Base-by-base conservation (phyloP, 2,113 vertebrate genomes). In the Onychostruthus taczanowskii region DNA sequence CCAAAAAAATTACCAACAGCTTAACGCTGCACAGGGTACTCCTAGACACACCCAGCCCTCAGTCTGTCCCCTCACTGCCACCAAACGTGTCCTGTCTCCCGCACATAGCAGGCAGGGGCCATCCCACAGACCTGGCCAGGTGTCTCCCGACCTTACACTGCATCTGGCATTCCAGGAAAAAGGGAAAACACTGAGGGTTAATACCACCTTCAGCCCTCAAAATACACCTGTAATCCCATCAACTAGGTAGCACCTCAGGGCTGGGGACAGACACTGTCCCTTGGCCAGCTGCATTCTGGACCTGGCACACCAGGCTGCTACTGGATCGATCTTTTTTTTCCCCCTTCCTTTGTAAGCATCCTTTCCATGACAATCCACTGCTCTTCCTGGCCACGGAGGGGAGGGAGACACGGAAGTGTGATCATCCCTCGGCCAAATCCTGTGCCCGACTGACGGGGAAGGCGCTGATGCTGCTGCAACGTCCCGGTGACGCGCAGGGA, bases 401-500 rank as follows among this genome's bases (percentile, higher is more conserved):
- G 41, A 67, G 21, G 58, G 67, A 1, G 13, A n/a, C 1, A 7
- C 22, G 2, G 24, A 11, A 44, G 19, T 0, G 6, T 11, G 70
- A 58, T 92, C 20, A 1, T 17, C 82, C 53, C 66, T 37, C 1
- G 6, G 84, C 47, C 41, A 9, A 23, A 46, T 78, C 35, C 79
- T 4, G 35, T 0, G 30, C 39, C 16, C 0, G 4, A 8, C 63
- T 59, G 43, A 37, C 1, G 6, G 56, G 14, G n/a, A 50, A 15
- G 67, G 35, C 6, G 17, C 30, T 10, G 69, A 35, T 61, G 69
- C 63, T 23, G 59, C 66, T 27, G 50, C 17, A 3, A 52, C 3
- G 1, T 44, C 1, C n/a, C 26, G 0, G 8, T 33, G 75, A 63
- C 1, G 6, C 0, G 22, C 35, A 1, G 63, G 35, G 52, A 6